Conservation (phyloP, 2,113 vertebrate genomes). For the Himantopus leucocephalus region DNA sequence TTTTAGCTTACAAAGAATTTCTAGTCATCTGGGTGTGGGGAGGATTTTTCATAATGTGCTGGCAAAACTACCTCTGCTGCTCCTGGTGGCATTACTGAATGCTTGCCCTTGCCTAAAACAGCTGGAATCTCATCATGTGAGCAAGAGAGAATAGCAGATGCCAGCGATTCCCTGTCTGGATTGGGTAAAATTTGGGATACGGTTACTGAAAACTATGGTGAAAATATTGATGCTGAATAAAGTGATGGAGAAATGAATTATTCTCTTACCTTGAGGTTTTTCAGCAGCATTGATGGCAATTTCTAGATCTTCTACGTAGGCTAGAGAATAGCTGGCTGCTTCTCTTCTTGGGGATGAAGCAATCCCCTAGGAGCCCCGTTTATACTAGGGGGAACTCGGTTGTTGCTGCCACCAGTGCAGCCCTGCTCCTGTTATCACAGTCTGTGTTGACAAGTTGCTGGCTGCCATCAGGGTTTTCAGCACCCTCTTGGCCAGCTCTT, state of each 20-base stretch:
- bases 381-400: rapidly evolving
- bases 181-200: neutral
- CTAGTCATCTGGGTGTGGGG: slow-evolving; percentile 15
- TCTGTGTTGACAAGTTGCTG: slow-evolving; percentile 32
- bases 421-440: neutral
- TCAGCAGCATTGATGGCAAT: neutral
- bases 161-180: neutral
- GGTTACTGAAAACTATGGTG: neutral
- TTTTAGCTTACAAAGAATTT: slow-evolving; percentile 38
- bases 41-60: slow-evolving; percentile 7
- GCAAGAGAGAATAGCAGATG: neutral
- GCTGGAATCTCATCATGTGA: neutral
- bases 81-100: neutral
- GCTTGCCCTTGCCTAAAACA: neutral
- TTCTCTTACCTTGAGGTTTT: neutral
- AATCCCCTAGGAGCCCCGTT: neutral
- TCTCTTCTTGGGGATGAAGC: neutral
- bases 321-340: neutral
- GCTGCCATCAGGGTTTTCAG: slow-evolving; percentile 15
- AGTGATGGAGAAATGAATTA: neutral
- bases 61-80: neutral
- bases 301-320: neutral
- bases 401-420: neutral
- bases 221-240: neutral
- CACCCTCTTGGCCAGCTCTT: slow-evolving; percentile 51